Evolutionary conservation across 1,140 invertebrate genomes (phyloP), one percentile per base, ranked within the genome.

Genomic region (Trichonephila clavata): DNA sequence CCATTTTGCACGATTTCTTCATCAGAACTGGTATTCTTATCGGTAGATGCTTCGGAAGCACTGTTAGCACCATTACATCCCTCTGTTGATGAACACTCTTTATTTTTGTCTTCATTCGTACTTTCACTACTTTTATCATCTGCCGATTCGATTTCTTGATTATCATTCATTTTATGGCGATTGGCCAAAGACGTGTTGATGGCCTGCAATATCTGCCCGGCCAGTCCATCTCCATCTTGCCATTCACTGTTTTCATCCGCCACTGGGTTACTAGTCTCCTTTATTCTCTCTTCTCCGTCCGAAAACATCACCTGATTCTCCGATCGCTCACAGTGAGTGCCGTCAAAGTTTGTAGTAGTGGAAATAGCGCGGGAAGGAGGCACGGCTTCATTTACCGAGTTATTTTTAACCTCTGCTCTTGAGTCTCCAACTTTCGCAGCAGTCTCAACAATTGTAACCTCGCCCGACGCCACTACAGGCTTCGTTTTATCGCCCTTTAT

Each of bases 141-240:
- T 13, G 57, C n/a, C 1, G 84, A 61, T 27, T 60, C 13, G 1
- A 61, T 20, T 43, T 77, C 63, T 32, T 65, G 59, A 21, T 65
- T 27, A n/a, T 84, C 81, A 6, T 84, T 87, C 90, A 92, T 92
- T 43, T 92, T 84, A 27, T 93, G 92, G 2, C 92, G 84, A 80
- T 93, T 93, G n/a, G 92, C 86, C 50, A 93, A 43, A 16, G 92
- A 93, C 7, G 92, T 93, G 50, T 93, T 93, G 68, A 93, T 93
- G 3, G 92, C 92, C 68, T 93, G 92, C 27, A 93, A 57, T 87
- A 93, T 93, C 63, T 93, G 92, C 3, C 84, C 86, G 2, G 92
- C 65, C 50, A 88, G 3, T 21, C 16, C 71, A 6, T 84, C 80
- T 16, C 60, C n/a, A 7, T 61, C 90, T 57, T 84, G 59, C 90